phyloP scores from a whole-genome alignment of 2,113 vertebrate species.

The Gobius niger region DNA sequence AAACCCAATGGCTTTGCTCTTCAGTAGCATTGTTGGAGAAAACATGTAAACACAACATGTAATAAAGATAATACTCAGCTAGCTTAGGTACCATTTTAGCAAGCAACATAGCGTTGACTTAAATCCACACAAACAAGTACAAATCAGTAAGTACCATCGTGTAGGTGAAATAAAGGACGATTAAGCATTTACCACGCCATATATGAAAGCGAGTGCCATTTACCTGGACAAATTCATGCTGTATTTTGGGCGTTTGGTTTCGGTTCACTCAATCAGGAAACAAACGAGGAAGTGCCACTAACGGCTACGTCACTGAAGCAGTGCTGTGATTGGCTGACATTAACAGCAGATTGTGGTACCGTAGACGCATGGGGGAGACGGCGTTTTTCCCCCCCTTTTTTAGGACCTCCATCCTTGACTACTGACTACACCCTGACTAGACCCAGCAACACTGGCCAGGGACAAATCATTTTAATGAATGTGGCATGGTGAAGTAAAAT shows the following conservation, averaged over 20 bases:
- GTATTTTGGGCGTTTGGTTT: slow-evolving; percentile 35
- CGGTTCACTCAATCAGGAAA: slow-evolving; percentile 30
- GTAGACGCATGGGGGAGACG: not conserved
- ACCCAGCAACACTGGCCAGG: no score
- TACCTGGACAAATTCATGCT: slow-evolving; percentile 61
- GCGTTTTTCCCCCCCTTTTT: no score
- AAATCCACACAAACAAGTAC: not conserved
- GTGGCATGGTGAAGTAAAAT: no score
- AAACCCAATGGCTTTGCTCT: not conserved
- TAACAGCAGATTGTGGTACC: slow-evolving; percentile 1
- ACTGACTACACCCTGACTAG: no score
- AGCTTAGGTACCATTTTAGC: slow-evolving; percentile 38
- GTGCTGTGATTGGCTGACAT: slow-evolving; percentile 34
- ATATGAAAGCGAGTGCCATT: not conserved
- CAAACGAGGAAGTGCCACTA: slow-evolving; percentile 57
- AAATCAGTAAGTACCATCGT: not conserved
- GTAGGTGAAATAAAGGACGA: not conserved
- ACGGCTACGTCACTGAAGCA: slow-evolving; percentile 28
- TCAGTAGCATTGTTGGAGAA: not conserved
- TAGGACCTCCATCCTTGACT: no score
- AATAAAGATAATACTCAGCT: slow-evolving; percentile 35
- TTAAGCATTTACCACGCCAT: not conserved
- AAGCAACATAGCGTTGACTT: slow-evolving; percentile 19
- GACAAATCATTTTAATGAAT: no score
- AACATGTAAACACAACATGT: not conserved